Evolutionary conservation across 2,797 vertebrate genomes (phyloP), one percentile per base, ranked within the genome.

Genomic region (Heteromormyrus szaboi): DNA sequence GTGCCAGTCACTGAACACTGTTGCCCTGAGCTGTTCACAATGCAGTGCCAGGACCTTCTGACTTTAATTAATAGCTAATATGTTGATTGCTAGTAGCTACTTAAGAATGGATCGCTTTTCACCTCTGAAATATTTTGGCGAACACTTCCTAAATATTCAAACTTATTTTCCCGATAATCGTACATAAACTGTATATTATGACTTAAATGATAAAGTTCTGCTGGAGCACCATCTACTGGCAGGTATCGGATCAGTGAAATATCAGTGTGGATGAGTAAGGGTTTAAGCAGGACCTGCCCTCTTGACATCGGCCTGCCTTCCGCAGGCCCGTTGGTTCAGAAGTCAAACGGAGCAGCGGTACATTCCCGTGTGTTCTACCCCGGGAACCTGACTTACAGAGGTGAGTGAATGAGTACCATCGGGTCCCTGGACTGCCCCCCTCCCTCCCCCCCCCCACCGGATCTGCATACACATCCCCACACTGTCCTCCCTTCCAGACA

Each of bases 351-450:
- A 8, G 94, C 93, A 2, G 91, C 93, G 0, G 92, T 91, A 33
- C 93, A 93, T 19, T 44, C 50, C 2, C 88, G 90, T 0, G 96
- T 98, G 90, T 93, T 93, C 87, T 99, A 98, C 89, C 98, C 98
- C 0, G 96, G 95, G 46, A 99, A 98, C 93, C 96, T 99, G 91
- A 97, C 95, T n/a, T 96, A 97, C 91, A 93, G 95, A 91, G 97
- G 98, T 98, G 90, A 92, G 92, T 5, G 17, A 33, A 93, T 92
- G 25, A 41, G 86, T 14, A 37, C 53, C 37, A 7, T 33, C 2
- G 14, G 22, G 25, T 1, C 14, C 12, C 7, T 17, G 46, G 22
- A 12, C 12, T 7, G 4, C 5, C 22, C 2, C 54, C 8, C 48
- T n/a, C n/a, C n/a, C n/a, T n/a, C 54, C 51, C 46, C 12, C 14